Conservation (phyloP, 2,888 invertebrate species). For the Escarpia spicata region DNA sequence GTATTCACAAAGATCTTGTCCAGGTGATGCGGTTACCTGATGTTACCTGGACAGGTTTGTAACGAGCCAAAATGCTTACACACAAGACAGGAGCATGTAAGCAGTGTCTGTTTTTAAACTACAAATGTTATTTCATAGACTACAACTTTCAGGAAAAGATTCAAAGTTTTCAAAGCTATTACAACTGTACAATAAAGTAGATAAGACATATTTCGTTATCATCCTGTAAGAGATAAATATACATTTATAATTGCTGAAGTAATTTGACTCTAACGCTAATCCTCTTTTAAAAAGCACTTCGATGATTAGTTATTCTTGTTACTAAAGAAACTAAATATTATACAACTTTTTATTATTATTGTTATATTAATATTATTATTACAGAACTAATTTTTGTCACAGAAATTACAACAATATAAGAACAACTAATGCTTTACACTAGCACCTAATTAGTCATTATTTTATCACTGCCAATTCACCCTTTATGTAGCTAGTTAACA, state of each 20-base stretch:
- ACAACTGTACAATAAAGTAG: not conserved
- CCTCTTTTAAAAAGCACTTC: not conserved
- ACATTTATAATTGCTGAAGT: not conserved
- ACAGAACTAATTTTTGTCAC: not conserved
- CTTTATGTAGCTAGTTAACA: not conserved
- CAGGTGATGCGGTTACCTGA: not conserved
- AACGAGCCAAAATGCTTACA: not conserved
- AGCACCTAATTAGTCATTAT: not conserved
- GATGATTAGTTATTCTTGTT: no score
- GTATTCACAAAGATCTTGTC: not conserved
- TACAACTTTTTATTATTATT: not conserved
- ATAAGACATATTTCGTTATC: not conserved
- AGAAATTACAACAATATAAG: not conserved
- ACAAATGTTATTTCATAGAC: not conserved
- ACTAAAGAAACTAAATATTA: not conserved
- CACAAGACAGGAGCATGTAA: not conserved
- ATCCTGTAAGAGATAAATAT: not conserved
- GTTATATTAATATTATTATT: not conserved
- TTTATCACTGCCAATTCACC: not conserved
- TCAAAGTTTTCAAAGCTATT: not conserved
- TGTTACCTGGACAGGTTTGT: not conserved
- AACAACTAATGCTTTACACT: no score
- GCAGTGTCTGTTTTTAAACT: not conserved
- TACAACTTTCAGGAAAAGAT: not conserved
- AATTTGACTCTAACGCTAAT: not conserved